These are phyloP conservation scores for Chionomys nivalis DNA, from an alignment of 2,113 vertebrate species.

Conservation along the genomic window DNA sequence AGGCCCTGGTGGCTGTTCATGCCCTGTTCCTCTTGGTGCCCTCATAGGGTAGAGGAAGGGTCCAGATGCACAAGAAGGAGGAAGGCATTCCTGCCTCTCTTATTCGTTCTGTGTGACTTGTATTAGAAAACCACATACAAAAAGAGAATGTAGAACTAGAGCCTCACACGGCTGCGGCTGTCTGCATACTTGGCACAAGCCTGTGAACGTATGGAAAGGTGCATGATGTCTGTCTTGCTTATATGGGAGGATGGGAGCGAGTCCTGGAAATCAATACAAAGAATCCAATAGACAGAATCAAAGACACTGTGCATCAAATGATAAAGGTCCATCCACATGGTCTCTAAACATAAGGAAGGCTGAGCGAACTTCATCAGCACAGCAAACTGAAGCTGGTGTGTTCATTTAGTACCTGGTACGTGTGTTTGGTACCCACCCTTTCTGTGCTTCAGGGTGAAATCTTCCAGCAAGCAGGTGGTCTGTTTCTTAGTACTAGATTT, in stretches of 20 bases:
- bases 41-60: fast-evolving
- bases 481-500: background rate
- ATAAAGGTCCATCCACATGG: background rate
- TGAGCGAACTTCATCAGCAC: background rate
- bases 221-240: no score
- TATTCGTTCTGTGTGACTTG: background rate
- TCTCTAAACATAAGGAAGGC: background rate
- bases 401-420: background rate
- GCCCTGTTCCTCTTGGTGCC: background rate
- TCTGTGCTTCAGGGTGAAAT: background rate
- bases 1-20: fast-evolving
- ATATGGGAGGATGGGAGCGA: no score
- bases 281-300: background rate
- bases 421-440: background rate
- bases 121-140: background rate
- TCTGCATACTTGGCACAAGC: background rate
- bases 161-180: fast-evolving
- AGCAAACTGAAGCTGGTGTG: background rate
- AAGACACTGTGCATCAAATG: background rate
- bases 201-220: fast-evolving
- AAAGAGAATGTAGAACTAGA: background rate
- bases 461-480: no score
- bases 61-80: background rate
- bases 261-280: background rate
- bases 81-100: background rate